Evolutionary conservation across 2,797 vertebrate species (phyloP), one percentile per base, ranked within the genome.

Genomic region (Poeciliopsis turneri): DNA sequence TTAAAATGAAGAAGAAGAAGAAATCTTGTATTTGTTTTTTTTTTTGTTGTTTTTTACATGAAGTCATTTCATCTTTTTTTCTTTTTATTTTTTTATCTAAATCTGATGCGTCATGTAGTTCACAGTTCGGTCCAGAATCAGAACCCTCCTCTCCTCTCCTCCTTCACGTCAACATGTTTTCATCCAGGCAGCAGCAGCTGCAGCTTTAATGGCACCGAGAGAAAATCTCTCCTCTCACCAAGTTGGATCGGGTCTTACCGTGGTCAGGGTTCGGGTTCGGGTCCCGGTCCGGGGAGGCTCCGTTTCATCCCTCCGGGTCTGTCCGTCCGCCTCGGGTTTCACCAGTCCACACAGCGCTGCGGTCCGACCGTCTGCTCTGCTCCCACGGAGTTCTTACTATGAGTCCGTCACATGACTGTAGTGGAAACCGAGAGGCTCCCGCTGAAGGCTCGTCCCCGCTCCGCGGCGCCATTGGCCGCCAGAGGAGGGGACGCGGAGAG

Each of bases 371-470:
- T 85, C 88, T 86, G 91, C 74, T 87, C 89, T 86, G 89, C 79
- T 73, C 86, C 85, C 36, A 74, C 82, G 82, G 89, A 92, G 87
- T 96, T 95, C 87, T 95, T 95, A 95, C 95, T 96, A 93, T 95
- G 93, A 92, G 90, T 78, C 90, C 82, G 85, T 96, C 96, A 96
- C 96, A 90, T 95, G 96, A 96, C 95, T 84, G 88, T 92, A 88
- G 88, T 87, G 88, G 53, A 82, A 90, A 88, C 84, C 89, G 77
- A 88, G 88, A 93, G 94, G 96, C 94, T 96, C 96, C 95, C 88
- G 92, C 89, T 95, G 96, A 97, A 96, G 97, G 97, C 97, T 98
- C 97, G 97, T 95, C 97, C 95, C 85, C 79, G 89, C 89, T 91
- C 89, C 80, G 90, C 72, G 39, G 68, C 87, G 84, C 89, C 83